phyloP scores from a whole-genome alignment of 2,888 invertebrate species.

The Clusia tigrina region DNA sequence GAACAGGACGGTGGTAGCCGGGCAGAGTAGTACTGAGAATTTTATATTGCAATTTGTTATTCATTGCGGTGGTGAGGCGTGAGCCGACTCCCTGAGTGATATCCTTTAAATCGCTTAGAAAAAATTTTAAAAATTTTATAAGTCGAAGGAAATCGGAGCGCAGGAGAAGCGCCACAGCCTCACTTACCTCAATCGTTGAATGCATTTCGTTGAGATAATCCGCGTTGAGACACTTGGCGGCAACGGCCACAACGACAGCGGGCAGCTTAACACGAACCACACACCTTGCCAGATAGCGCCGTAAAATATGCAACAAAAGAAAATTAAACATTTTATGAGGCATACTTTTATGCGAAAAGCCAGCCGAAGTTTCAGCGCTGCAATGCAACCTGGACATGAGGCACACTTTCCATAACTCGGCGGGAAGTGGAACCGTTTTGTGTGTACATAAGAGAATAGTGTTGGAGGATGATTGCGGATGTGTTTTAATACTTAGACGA shows the following conservation, averaged over 20 bases:
- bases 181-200: not conserved
- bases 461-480: too few species aligned
- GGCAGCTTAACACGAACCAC: not conserved
- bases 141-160: too few species aligned
- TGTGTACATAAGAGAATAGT: too few species aligned
- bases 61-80: slow-evolving; percentile 20
- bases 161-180: too few species aligned
- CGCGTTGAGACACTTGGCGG: not conserved
- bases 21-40: slow-evolving; percentile 24
- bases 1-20: slow-evolving; percentile 6
- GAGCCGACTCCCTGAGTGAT: too few species aligned
- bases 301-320: not conserved
- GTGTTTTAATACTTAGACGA: too few species aligned
- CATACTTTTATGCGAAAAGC: not conserved
- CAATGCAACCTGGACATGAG: not conserved
- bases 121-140: too few species aligned
- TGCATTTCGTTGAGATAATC: slow-evolving; percentile 16
- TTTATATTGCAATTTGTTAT: slow-evolving; percentile 28
- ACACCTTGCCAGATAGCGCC: not conserved
- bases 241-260: not conserved
- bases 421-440: too few species aligned
- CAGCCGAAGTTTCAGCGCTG: not conserved
- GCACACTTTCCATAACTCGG: not conserved
- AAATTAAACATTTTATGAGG: not conserved
- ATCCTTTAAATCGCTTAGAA: too few species aligned